These are phyloP conservation scores for Microchrysa polita DNA, from an alignment of 2,888 invertebrate species.

Conservation along the genomic window DNA sequence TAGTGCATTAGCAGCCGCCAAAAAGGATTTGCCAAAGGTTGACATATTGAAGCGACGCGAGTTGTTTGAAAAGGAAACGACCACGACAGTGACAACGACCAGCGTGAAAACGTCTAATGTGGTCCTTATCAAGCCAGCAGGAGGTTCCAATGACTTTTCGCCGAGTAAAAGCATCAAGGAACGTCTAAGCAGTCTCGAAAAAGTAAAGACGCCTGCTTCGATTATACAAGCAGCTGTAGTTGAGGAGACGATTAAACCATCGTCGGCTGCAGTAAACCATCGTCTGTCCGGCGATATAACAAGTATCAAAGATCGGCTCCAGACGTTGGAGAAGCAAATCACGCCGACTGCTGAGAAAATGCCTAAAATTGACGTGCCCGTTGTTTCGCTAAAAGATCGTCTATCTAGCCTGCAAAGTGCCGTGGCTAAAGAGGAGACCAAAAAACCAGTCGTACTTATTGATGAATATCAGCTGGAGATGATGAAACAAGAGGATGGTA, in stretches of 20 bases:
- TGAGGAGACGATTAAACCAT: constrained; percentile 56
- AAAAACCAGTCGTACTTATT: constrained; percentile 59
- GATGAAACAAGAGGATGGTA: constrained; percentile 63
- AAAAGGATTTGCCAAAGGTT: constrained; percentile 77
- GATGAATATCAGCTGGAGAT: constrained; percentile 66
- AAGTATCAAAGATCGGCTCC: constrained; percentile 72
- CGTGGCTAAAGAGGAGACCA: constrained; percentile 61
- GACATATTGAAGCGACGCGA: constrained; percentile 84
- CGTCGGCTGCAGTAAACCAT: constrained; percentile 63
- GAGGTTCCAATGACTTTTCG: constrained; percentile 69
- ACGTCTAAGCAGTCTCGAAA: constrained; percentile 75
- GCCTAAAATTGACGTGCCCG: constrained; percentile 56
- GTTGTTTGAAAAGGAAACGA: constrained; percentile 77
- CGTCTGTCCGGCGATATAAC: constrained; percentile 71
- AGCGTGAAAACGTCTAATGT: constrained; percentile 52
- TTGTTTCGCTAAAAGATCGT: constrained; percentile 63
- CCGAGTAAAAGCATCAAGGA: constrained; percentile 78
- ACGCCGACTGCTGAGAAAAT: constrained; percentile 55
- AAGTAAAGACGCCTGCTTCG: constrained; percentile 57
- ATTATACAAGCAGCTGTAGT: constrained; percentile 52
- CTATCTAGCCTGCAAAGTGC: constrained; percentile 62
- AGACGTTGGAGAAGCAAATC: constrained; percentile 69
- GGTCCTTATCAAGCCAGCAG: constrained; percentile 53
- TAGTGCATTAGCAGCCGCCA: constrained; percentile 54
- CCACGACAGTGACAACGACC: constrained; percentile 50